Base-by-base conservation (phyloP, 1,140 invertebrate species). In the Calephelis virginiensis region DNA sequence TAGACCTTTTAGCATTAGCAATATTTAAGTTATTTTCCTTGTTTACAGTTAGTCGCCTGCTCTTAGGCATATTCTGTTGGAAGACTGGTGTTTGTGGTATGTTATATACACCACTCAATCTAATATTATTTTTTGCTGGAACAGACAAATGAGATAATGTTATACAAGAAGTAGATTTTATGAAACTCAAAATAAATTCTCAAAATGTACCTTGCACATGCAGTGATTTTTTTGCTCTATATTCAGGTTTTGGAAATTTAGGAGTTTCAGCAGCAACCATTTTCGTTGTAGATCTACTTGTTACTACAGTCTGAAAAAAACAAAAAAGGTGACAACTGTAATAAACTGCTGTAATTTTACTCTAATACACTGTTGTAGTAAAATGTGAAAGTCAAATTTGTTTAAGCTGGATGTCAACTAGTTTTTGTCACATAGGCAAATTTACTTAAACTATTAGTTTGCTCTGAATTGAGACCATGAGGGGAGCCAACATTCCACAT, bases 41-140 rank as follows among this genome's bases (percentile, higher is more conserved):
- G 59, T 85, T 82, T 8, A 70, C 67, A 47, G 77, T 62, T 40
- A 77, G 80, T 53, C 72, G 63, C 61, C 75, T 72, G 12, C 63
- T 75, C 67, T 64, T 78, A 8, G 67, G 7, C 53, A 69, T 46
- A 63, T 76, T 78, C 8, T 70, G 70, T 5, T 10, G 75, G 59
- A 75, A 43, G 14, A 76, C 56, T 61, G 86, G 85, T 61, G 86
- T 89, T 71, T 84, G 76, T 53, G 83, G 72, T 68, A 90, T 83
- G n/a, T 79, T 78, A 63, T 64, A 78, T 45, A 90, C 74, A 13
- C 87, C 85, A 76, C 87, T 90, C 49, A 88, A 86, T 64, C 83
- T 81, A 38, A 83, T 66, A 59, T 65, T 76, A 62, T 65, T 78
- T 66, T 73, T 73, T 61, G 69, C 82, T 86, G 76, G 61, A 85